Base-by-base conservation (phyloP, 2,888 invertebrate species). In the Acanthopleura granulata region DNA sequence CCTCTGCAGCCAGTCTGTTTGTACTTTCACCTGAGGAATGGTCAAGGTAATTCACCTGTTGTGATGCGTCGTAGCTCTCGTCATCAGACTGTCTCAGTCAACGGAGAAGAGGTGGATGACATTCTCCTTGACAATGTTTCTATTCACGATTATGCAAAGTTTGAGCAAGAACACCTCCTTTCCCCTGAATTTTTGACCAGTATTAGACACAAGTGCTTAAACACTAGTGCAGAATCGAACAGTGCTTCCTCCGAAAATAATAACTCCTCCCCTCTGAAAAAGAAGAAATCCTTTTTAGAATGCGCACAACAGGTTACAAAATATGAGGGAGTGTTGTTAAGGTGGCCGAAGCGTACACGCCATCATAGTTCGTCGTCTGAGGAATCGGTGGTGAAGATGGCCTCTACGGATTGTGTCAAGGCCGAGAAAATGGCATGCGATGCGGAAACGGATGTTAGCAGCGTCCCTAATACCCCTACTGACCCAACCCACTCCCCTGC, bases 141-240 rank as follows among this genome's bases (percentile, higher is more conserved):
- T 78, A 89, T 89, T 78, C 90, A 89, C 79, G 88, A 89, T 79
- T 88, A 81, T 82, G 87, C 89, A 71, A 79, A 78, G 15, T 90
- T 89, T 83, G 89, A 88, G 77, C 84, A 85, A 75, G 85, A 86
- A 71, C 83, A 88, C 22, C 77, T 83, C 29, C 79, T 88, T 6
- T 81, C 82, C 16, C 84, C 86, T 29, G 86, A 85, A 71, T 86
- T 86, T 75, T 81, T 83, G 69, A 74, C 73, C 30, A 85, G 85
- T 76, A 82, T 86, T 49, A 72, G 76, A 40, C 72, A n/a, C 14
- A 16, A 25, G 16, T 22, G 49, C 3, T 29, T 30, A 62, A 11
- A 18, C 16, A 74, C 27, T 50, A 15, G 16, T 29, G 15, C 71
- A 27, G 30, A 4, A 18, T 62, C 72, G 3, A 6, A 50, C 40